Evolutionary conservation across 2,888 invertebrate genomes (phyloP), one percentile per base, ranked within the genome.

Genomic region (Leptinotarsa peninsularis): DNA sequence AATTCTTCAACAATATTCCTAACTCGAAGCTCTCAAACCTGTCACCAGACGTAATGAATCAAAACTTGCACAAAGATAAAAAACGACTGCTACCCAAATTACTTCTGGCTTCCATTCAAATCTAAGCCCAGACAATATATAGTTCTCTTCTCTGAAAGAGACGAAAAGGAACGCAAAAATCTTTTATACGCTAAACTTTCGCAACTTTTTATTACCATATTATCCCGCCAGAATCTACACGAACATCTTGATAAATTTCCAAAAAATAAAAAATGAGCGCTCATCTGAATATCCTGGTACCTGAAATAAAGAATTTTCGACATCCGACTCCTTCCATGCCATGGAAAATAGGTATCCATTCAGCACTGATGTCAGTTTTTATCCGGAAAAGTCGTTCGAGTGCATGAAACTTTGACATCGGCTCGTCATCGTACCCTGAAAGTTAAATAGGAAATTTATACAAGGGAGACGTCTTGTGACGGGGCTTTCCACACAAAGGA

Each of bases 191-290:
- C 71, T 52, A 74, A 77, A 73, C 73, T 77, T 71, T 74, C 66
- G 49, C 66, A 78, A 77, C 74, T 76, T 79, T 80, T 80, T 78
- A 77, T 78, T 78, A 74, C 77, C 78, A 63, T 75, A 80, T 76
- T 76, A 76, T 76, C 76, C 72, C 72, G 67, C 27, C 72, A 69
- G 68, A 74, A 79, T 77, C 79, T 68, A 72, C 68, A 74, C 77
- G 77, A 76, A 75, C 79, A 80, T 80, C 79, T 80, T 78, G 80
- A 83, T 82, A 81, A 81, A 81, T 81, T 80, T 80, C 69, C 58
- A 69, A 63, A 76, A 79, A 79, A 76, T 78, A 78, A 80, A 78
- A 81, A 82, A 81, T 79, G 78, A 73, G 43, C 33, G 71, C 49
- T 71, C 78, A 76, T 80, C 78, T 81, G 68, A 68, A 68, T 63